A percentile compares a stretch with the other conserved stretches of the same genome.
These are phyloP conservation scores for Diaphora mendica DNA, from an alignment of 2,888 invertebrate genomes.

Conservation along the genomic window DNA sequence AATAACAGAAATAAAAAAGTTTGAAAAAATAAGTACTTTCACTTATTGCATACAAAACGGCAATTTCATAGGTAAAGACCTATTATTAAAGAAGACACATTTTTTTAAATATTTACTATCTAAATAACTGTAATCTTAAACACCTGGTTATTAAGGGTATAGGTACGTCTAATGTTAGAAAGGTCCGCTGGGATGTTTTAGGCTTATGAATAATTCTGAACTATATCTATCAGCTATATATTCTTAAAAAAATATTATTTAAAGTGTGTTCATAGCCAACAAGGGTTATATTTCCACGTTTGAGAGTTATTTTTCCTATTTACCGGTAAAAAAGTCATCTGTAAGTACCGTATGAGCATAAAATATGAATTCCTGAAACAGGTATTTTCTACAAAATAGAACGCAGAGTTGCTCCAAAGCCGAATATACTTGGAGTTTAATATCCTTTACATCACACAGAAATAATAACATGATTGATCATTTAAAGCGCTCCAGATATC, in stretches of 20 bases:
- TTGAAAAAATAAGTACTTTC: no score
- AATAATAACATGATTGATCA: slow-evolving; percentile 17
- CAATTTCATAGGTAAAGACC: no score
- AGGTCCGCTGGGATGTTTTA: not conserved
- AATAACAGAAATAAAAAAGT: no score
- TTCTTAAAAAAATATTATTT: not conserved
- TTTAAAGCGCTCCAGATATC: slow-evolving; percentile 20
- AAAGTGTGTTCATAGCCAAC: not conserved
- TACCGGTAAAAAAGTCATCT: no score
- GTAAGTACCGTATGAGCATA: no score
- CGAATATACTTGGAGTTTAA: not conserved
- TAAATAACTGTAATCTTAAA: not conserved
- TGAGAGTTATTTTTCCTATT: not conserved
- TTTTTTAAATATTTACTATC: no score
- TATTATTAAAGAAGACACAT: no score
- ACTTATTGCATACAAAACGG: no score
- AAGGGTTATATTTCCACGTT: not conserved
- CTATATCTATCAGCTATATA: no score
- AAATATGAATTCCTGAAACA: not conserved
- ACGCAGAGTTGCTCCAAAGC: not conserved
- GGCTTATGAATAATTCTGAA: not conserved
- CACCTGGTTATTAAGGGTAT: not conserved
- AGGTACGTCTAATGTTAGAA: not conserved
- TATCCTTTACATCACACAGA: not conserved
- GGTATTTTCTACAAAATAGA: not conserved